Evolutionary conservation across 2,797 vertebrate species (phyloP).

Genomic region (Manis pentadactyla): DNA sequence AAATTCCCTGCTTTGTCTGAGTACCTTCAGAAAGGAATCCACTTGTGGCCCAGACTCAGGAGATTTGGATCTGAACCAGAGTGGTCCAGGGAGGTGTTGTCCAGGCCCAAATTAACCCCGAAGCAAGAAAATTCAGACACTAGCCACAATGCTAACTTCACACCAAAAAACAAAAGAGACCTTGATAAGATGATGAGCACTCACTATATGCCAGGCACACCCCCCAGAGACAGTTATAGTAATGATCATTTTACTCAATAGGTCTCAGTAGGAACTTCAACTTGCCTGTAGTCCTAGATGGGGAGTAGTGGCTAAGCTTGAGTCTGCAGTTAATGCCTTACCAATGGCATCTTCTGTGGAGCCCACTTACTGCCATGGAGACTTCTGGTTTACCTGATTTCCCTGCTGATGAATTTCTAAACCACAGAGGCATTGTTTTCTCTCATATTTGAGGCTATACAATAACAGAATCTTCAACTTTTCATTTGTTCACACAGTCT

Average conservation of each 20-base stretch:
- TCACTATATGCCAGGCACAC: background rate
- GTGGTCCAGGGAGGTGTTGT: background rate
- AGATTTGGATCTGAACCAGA: slow-evolving; percentile 3
- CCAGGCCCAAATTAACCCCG: background rate
- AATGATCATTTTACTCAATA: background rate
- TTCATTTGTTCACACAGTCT: slow-evolving; percentile 26
- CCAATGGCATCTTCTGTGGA: background rate
- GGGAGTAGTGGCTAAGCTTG: background rate
- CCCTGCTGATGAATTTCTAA: slow-evolving; percentile 47
- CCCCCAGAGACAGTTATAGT: background rate
- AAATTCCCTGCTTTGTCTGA: background rate
- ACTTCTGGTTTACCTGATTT: slow-evolving; percentile 1
- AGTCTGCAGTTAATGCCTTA: background rate
- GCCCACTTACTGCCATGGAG: background rate
- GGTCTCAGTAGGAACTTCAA: background rate
- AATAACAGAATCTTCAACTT: background rate
- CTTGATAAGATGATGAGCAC: background rate
- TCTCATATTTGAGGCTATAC: slow-evolving; percentile 17
- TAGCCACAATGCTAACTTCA: background rate
- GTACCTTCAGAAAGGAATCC: slow-evolving; percentile 34
- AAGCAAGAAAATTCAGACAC: slow-evolving; percentile 10
- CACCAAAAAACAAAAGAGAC: slow-evolving; percentile 13
- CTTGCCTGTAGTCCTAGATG: background rate
- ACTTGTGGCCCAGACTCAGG: background rate
- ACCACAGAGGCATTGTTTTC: background rate